Conservation (phyloP, 1,140 invertebrate genomes). For the Bacillus rossius region DNA sequence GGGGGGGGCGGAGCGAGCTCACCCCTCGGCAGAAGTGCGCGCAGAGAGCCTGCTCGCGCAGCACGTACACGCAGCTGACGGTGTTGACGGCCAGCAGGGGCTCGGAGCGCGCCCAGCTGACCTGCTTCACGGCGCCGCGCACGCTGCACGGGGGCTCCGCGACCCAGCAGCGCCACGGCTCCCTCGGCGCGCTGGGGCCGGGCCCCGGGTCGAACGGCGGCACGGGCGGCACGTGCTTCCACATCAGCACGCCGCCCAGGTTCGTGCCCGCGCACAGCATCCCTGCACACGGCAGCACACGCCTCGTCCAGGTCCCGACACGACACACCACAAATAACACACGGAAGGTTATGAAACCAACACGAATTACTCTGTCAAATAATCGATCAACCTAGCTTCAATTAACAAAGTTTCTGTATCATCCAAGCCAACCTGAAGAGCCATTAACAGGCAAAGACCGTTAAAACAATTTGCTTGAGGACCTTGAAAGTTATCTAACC, state of each 20-base stretch:
- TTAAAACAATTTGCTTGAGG: too few species aligned
- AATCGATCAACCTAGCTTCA: neutral
- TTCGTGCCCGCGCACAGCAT: constrained; percentile 86
- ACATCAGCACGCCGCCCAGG: constrained; percentile 84
- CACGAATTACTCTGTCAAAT: neutral
- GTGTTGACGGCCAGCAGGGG: constrained; percentile 78
- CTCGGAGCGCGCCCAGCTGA: constrained; percentile 61
- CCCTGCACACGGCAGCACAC: constrained; percentile 41
- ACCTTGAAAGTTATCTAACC: too few species aligned
- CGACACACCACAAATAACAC: neutral
- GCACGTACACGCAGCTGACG: constrained; percentile 75
- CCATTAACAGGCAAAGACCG: too few species aligned
- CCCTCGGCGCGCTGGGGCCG: neutral
- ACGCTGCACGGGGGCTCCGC: constrained; percentile 37
- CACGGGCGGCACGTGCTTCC: constrained; percentile 43
- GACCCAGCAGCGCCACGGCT: neutral
- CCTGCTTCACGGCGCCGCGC: constrained; percentile 65
- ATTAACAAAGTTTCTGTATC: too few species aligned
- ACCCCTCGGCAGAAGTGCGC: constrained; percentile 65
- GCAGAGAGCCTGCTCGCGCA: constrained; percentile 77
- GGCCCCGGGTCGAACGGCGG: neutral
- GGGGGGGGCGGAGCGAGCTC: constrained; percentile 38
- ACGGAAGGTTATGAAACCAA: neutral
- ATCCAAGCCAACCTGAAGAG: too few species aligned
- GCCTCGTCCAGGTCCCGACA: too few species aligned